A percentile compares a stretch with the other conserved stretches of the same genome.
Evolutionary conservation across 2,113 vertebrate species (phyloP).

Genomic region (Sylvietta virens): DNA sequence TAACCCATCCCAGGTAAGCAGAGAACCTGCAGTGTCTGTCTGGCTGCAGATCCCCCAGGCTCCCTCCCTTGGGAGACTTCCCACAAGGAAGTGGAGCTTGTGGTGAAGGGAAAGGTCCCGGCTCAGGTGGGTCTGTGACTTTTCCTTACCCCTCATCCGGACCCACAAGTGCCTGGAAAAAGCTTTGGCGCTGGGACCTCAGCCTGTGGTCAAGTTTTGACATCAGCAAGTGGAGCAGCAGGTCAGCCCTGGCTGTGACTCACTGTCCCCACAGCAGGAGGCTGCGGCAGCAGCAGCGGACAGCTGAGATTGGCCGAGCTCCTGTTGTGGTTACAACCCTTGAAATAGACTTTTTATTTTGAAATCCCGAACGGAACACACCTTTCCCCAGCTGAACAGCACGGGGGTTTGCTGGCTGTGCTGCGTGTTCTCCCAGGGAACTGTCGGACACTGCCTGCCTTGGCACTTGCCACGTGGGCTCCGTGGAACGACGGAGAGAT

Average conservation of each 20-base stretch:
- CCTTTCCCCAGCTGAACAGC: background rate
- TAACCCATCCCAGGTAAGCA: background rate
- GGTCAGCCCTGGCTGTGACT: conserved; percentile 4
- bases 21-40: background rate
- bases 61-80: background rate
- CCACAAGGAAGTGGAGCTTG: background rate
- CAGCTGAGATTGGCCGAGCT: background rate
- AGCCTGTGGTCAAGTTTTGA: background rate
- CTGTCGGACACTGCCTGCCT: background rate
- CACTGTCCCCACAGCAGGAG: background rate
- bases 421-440: background rate
- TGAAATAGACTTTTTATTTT: background rate
- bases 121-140: rapidly evolving
- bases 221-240: background rate
- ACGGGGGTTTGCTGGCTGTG: background rate
- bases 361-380: background rate
- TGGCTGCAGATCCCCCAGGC: background rate
- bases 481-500: rapidly evolving
- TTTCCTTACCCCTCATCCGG: rapidly evolving
- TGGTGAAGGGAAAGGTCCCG: background rate
- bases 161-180: background rate
- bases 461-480: background rate
- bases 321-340: background rate
- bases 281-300: background rate
- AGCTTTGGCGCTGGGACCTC: rapidly evolving